Percentiles rank a stretch among this genome's conserved stretches.
phyloP scores from a whole-genome alignment of 64 coral and sea anemone species.

The Montipora capricornis region DNA sequence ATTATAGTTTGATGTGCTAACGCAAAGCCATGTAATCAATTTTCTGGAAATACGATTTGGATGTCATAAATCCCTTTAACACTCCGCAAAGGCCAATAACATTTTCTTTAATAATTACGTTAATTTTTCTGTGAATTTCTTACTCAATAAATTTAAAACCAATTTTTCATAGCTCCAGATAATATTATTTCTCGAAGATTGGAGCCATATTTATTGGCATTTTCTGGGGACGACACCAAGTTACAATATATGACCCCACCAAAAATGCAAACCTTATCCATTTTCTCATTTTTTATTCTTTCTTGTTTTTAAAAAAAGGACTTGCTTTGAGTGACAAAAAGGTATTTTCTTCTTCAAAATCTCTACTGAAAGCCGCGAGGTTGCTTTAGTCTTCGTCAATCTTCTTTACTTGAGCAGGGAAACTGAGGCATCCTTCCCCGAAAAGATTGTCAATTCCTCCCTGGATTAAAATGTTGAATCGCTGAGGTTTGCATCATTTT shows the following conservation, averaged over 20 bases:
- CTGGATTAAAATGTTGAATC: neutral
- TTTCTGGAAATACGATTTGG: constrained; percentile 28
- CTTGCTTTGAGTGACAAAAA: constrained; percentile 2
- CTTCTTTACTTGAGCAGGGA: neutral
- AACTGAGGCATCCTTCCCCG: neutral
- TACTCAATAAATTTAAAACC: neutral
- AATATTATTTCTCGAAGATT: neutral
- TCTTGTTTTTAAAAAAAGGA: neutral
- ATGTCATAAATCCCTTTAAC: constrained; percentile 16
- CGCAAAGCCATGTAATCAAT: constrained; percentile 32
- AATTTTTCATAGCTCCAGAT: constrained; percentile 22
- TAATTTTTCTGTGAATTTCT: constrained; percentile 38
- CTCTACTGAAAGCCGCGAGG: neutral
- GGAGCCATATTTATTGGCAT: neutral
- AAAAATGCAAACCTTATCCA: neutral
- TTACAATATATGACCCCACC: neutral
- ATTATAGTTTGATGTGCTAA: constrained; percentile 39
- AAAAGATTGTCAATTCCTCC: neutral
- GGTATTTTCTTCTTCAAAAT: neutral
- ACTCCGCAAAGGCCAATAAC: neutral
- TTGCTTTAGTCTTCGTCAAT: neutral
- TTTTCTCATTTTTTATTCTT: neutral
- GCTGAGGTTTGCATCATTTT: neutral
- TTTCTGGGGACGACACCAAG: neutral
- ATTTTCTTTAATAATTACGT: constrained; percentile 1